Evolutionary conservation across 2,113 vertebrate genomes (phyloP).

Genomic region (Cinclus cinclus): DNA sequence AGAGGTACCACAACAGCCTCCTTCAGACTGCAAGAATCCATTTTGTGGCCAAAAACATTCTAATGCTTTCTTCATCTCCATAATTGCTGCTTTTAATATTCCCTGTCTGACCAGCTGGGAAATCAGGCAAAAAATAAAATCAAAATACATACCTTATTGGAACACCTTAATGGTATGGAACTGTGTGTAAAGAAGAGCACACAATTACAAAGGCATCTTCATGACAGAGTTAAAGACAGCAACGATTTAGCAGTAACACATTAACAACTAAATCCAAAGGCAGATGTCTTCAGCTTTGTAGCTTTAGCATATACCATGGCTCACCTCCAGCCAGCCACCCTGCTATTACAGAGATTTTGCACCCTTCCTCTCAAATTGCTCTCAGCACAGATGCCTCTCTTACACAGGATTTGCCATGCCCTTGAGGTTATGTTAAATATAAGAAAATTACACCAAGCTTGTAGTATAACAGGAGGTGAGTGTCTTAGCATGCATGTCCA

Average conservation of each 20-base stretch:
- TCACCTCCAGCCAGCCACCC: not conserved
- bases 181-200: not conserved
- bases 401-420: not conserved
- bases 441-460: not conserved
- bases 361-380: not conserved
- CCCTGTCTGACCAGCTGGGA: not conserved
- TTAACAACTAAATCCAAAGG: not conserved
- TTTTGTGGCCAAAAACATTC: not conserved
- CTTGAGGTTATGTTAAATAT: not conserved
- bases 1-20: not conserved
- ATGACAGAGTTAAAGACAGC: not conserved
- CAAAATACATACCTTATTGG: not conserved
- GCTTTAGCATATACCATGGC: fast-evolving
- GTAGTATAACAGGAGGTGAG: not conserved
- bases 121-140: not conserved
- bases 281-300: not conserved
- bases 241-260: not conserved
- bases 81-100: not conserved
- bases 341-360: not conserved
- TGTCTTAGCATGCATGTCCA: not conserved
- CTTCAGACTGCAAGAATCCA: not conserved
- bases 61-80: not conserved
- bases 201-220: not conserved
- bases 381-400: not conserved
- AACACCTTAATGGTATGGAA: not conserved